These are phyloP conservation scores for Trichogramma pretiosum DNA, from an alignment of 1,140 invertebrate species.

Conservation along the genomic window DNA sequence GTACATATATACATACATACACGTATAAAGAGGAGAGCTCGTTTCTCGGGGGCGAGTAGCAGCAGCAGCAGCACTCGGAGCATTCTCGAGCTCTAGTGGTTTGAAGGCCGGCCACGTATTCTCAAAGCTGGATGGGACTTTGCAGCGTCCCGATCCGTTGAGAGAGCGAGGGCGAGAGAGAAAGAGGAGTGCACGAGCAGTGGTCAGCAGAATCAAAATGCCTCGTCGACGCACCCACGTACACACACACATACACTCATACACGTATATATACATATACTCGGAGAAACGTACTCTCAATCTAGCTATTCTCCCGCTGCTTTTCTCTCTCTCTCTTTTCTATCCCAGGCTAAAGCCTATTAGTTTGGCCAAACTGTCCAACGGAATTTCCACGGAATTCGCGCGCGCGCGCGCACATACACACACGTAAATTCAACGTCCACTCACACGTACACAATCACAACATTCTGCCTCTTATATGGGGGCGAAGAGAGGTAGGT, in stretches of 20 bases:
- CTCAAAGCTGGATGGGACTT: constrained; percentile 13
- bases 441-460: no score
- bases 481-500: no score
- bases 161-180: background rate
- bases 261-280: no score
- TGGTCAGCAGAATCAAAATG: constrained; percentile 39
- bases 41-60: no score
- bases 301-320: constrained; percentile 1
- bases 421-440: no score
- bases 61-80: constrained; percentile 4
- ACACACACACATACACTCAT: no score
- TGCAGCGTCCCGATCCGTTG: background rate
- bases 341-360: constrained; percentile 1
- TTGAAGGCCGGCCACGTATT: constrained; percentile 33
- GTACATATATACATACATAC: background rate
- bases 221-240: no score
- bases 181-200: background rate
- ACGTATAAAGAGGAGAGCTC: background rate
- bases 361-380: constrained; percentile 17
- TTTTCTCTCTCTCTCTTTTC: background rate
- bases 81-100: constrained; percentile 20
- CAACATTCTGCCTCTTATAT: no score
- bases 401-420: no score
- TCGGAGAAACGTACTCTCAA: no score
- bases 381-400: constrained; percentile 13